Evolutionary conservation across 2,113 vertebrate genomes (phyloP).

Genomic region (Chaetops frenatus): DNA sequence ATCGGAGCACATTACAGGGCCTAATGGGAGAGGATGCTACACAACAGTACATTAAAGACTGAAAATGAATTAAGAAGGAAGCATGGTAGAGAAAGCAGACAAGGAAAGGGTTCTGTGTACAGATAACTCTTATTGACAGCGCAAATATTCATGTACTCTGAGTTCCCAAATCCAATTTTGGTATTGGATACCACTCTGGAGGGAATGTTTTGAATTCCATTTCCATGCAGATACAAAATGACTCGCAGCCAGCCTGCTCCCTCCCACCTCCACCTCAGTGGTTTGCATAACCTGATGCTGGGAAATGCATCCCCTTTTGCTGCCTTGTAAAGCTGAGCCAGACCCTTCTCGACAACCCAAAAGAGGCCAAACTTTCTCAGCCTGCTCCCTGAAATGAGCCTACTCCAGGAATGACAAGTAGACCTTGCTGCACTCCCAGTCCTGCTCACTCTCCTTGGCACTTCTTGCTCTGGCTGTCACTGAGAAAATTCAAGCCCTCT

Average conservation of each 20-base stretch:
- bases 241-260: neutral
- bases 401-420: neutral
- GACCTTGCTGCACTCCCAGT: neutral
- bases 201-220: constrained; percentile 52
- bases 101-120: constrained; percentile 67
- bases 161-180: constrained; percentile 67
- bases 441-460: neutral
- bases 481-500: neutral
- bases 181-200: constrained; percentile 60
- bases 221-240: constrained; percentile 38
- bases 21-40: constrained; percentile 84
- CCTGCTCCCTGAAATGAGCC: neutral
- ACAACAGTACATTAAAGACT: constrained; percentile 85
- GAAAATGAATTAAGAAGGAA: constrained; percentile 84
- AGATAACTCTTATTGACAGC: constrained; percentile 79
- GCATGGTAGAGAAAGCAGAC: constrained; percentile 73
- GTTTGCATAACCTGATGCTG: neutral
- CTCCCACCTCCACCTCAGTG: neutral
- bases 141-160: constrained; percentile 62
- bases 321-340: neutral
- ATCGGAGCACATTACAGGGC: constrained; percentile 83
- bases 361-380: neutral
- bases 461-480: neutral
- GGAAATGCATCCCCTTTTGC: neutral
- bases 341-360: neutral